A percentile compares a stretch with the other conserved stretches of the same genome.
phyloP scores from a whole-genome alignment of 2,888 invertebrate genomes.

The Carabus problematicus region DNA sequence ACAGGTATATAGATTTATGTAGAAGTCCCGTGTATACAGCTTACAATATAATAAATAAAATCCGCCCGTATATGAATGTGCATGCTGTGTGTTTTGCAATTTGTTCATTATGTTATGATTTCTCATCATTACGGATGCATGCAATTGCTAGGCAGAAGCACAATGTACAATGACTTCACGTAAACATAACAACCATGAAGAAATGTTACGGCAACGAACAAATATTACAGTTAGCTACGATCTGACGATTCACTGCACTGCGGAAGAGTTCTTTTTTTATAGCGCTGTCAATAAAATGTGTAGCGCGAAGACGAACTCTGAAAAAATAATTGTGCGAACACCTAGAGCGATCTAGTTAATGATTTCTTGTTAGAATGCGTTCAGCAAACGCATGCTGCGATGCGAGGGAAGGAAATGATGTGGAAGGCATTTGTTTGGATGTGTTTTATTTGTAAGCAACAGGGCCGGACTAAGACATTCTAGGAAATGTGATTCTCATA shows the following conservation, averaged over 20 bases:
- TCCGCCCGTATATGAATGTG: neutral
- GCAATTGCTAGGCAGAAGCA: conserved; percentile 2
- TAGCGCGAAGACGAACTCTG: conserved; percentile 21
- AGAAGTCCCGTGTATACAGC: neutral
- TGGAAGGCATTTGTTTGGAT: too few species aligned
- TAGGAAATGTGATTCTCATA: too few species aligned
- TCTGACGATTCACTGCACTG: conserved; percentile 18
- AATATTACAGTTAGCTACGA: conserved; percentile 16
- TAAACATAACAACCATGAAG: conserved; percentile 22
- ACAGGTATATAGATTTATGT: neutral
- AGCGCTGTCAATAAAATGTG: conserved; percentile 38
- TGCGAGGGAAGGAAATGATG: too few species aligned
- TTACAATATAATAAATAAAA: neutral
- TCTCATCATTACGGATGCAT: neutral
- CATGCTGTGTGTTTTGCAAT: conserved; percentile 1
- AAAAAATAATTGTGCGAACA: conserved; percentile 41
- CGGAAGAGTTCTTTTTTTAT: conserved; percentile 5
- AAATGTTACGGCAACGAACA: conserved; percentile 22
- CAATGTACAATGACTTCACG: too few species aligned
- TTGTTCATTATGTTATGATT: neutral
- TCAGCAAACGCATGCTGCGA: neutral
- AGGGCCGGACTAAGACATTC: too few species aligned
- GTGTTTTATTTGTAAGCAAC: too few species aligned
- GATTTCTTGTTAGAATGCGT: conserved; percentile 37
- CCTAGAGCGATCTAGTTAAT: conserved; percentile 39